These are phyloP conservation scores for Phyllostomus discolor DNA, from an alignment of 2,113 vertebrate species.

Conservation along the genomic window DNA sequence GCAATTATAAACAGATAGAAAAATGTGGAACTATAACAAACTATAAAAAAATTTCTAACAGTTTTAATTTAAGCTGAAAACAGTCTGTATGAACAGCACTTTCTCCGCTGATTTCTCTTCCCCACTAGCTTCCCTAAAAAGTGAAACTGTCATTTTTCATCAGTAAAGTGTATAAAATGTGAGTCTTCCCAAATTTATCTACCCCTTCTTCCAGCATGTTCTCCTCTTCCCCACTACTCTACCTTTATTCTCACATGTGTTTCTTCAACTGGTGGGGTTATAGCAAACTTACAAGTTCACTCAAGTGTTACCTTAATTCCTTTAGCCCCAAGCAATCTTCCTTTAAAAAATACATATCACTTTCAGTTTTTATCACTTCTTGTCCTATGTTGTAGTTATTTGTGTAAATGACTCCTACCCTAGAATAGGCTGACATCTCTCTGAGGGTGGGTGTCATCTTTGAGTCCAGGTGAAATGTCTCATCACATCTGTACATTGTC, in stretches of 20 bases:
- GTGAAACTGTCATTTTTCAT: background rate
- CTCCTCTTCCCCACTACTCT: background rate
- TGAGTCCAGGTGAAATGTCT: background rate
- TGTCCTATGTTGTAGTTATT: background rate
- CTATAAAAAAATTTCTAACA: background rate
- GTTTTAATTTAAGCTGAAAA: background rate
- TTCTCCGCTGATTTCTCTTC: background rate
- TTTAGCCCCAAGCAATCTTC: background rate
- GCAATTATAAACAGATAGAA: background rate
- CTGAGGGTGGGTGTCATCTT: background rate
- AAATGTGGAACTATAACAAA: background rate
- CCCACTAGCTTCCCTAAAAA: background rate
- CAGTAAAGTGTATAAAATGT: background rate
- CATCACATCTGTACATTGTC: background rate
- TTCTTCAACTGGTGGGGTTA: background rate
- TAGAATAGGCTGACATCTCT: background rate
- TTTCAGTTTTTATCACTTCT: background rate
- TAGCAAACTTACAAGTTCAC: background rate
- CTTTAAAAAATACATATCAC: background rate
- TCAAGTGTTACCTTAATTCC: background rate
- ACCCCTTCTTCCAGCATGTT: fast-evolving
- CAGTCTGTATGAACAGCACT: background rate
- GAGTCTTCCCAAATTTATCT: background rate
- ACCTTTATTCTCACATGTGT: background rate
- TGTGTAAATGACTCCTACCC: background rate